phyloP scores from a whole-genome alignment of 2,113 vertebrate genomes.

The Mesoclemmys tuberculata region DNA sequence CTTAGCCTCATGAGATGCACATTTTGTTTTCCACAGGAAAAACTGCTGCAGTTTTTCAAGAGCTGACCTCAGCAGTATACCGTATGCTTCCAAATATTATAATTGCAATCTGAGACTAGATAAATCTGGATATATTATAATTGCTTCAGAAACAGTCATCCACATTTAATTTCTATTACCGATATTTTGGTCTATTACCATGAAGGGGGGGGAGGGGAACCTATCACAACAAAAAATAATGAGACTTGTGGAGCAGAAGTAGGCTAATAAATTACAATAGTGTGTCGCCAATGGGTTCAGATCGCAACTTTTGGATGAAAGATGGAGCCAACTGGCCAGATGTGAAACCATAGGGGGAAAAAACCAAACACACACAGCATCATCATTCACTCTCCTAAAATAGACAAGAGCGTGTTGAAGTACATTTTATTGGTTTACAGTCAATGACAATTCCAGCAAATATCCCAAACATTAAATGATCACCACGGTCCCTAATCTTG shows the following conservation, averaged over 20 bases:
- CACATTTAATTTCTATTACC: not conserved
- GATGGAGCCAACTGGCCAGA: no score
- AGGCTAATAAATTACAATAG: not conserved
- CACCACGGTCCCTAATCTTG: not conserved
- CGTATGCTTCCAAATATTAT: not conserved
- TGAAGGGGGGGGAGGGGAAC: not conserved
- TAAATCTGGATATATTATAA: not conserved
- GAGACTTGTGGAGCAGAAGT: not conserved
- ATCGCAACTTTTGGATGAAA: not conserved
- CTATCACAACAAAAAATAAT: not conserved
- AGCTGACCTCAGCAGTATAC: not conserved
- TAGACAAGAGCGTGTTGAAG: no score
- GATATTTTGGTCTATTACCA: not conserved
- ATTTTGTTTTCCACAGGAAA: not conserved
- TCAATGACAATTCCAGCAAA: not conserved
- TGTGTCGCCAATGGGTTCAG: not conserved
- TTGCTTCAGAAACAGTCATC: not conserved
- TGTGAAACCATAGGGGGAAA: not conserved
- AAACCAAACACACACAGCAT: no score
- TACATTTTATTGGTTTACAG: not conserved
- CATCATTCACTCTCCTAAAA: no score
- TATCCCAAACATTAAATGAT: not conserved
- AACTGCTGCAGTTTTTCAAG: not conserved
- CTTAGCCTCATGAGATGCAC: not conserved
- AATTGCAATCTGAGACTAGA: not conserved